Evolutionary conservation across 1,140 invertebrate genomes (phyloP).

Genomic region (Meloidogyne hapla): DNA sequence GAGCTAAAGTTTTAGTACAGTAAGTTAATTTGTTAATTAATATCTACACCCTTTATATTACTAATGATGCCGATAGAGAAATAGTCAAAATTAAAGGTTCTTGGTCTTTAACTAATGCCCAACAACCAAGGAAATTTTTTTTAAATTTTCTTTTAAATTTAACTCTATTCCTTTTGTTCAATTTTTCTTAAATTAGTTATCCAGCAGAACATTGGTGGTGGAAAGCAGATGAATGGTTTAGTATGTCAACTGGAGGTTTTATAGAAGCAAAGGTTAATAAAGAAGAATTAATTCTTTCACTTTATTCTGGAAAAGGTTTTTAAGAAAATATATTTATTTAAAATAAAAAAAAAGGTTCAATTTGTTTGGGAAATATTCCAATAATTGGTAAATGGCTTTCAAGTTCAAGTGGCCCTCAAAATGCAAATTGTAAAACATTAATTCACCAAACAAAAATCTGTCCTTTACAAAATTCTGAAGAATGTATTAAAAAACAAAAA

Average conservation of each 20-base stretch:
- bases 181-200: background rate
- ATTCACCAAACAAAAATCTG: conserved; percentile 9
- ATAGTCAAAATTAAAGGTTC: too few relatives aligned
- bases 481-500: conserved; percentile 5
- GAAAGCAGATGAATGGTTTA: conserved; percentile 12
- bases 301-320: conserved; percentile 19
- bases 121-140: too few relatives aligned
- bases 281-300: conserved; percentile 7
- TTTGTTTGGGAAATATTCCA: conserved; percentile 13
- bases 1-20: conserved; percentile 8
- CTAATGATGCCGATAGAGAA: too few relatives aligned
- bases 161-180: background rate
- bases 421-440: conserved; percentile 10
- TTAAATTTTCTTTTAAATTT: background rate
- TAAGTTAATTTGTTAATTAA: too few relatives aligned
- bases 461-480: background rate
- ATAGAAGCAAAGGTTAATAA: conserved; percentile 8
- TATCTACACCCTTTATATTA: too few relatives aligned
- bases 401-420: too few relatives aligned
- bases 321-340: too few relatives aligned
- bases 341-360: too few relatives aligned
- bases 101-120: too few relatives aligned
- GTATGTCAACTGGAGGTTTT: conserved; percentile 12
- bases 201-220: conserved; percentile 17
- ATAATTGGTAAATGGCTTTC: background rate